These are phyloP conservation scores for Corythaeola cristata DNA, from an alignment of 2,113 vertebrate genomes.

Conservation along the genomic window DNA sequence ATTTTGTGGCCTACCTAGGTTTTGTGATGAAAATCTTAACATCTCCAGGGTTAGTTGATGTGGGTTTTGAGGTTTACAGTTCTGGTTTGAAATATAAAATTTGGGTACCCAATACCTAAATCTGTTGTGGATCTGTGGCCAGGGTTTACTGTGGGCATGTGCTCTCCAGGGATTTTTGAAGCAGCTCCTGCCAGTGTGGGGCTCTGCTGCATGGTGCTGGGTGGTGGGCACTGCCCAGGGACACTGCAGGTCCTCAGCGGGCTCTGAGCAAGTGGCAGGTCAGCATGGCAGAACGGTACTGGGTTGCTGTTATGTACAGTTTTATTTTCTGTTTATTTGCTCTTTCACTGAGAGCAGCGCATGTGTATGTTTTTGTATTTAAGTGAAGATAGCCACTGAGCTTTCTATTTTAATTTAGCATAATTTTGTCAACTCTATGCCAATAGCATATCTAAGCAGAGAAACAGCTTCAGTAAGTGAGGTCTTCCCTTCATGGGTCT, in stretches of 20 bases:
- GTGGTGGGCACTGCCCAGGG: background rate
- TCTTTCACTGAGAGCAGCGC: background rate
- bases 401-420: background rate
- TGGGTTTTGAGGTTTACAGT: background rate
- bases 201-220: background rate
- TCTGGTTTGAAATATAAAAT: background rate
- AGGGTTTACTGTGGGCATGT: background rate
- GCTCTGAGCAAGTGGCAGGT: background rate
- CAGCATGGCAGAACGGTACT: background rate
- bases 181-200: fast-evolving
- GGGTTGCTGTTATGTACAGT: background rate
- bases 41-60: background rate
- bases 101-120: background rate
- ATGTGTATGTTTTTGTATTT: background rate
- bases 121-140: background rate
- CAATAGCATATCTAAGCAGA: background rate
- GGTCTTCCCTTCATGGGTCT: background rate
- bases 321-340: background rate
- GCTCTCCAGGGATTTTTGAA: background rate
- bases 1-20: background rate
- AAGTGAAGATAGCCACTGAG: background rate
- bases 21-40: background rate
- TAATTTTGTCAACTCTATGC: background rate
- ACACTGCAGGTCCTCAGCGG: background rate
- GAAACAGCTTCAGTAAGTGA: conserved; percentile 8